These are phyloP conservation scores for Hesperophylax magnus DNA, from an alignment of 1,140 invertebrate genomes.

Conservation along the genomic window DNA sequence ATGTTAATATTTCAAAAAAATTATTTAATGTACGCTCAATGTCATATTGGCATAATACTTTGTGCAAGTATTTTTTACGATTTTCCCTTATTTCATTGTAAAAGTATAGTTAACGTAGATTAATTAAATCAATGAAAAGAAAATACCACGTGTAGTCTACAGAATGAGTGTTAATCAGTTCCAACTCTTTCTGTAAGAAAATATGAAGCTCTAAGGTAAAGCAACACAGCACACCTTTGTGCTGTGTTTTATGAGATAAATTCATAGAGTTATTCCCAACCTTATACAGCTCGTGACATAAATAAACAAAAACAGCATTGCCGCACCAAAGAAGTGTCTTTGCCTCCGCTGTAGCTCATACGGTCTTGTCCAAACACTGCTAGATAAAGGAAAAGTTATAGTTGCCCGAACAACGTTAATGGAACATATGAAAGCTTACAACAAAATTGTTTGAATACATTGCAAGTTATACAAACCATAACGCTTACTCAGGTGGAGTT, in stretches of 20 bases:
- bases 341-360: constrained; percentile 37
- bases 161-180: too few relatives aligned
- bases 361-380: constrained; percentile 50
- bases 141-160: too few relatives aligned
- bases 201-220: too few relatives aligned
- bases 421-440: constrained; percentile 52
- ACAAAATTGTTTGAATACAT: constrained; percentile 51
- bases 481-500: constrained; percentile 36
- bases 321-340: constrained; percentile 13
- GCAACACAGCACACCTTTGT: neutral
- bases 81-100: too few relatives aligned
- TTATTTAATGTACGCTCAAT: too few relatives aligned
- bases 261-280: neutral
- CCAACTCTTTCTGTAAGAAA: too few relatives aligned
- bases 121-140: too few relatives aligned
- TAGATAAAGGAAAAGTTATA: constrained; percentile 56
- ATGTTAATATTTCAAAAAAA: too few relatives aligned
- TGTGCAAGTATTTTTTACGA: too few relatives aligned
- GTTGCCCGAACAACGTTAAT: constrained; percentile 51
- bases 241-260: neutral
- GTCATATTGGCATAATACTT: too few relatives aligned
- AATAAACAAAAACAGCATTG: constrained; percentile 26
- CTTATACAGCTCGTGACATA: neutral
- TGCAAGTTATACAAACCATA: constrained; percentile 46
- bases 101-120: too few relatives aligned